Base-by-base conservation (phyloP, 2,113 vertebrate genomes). In the Trichomycterus rosablanca region DNA sequence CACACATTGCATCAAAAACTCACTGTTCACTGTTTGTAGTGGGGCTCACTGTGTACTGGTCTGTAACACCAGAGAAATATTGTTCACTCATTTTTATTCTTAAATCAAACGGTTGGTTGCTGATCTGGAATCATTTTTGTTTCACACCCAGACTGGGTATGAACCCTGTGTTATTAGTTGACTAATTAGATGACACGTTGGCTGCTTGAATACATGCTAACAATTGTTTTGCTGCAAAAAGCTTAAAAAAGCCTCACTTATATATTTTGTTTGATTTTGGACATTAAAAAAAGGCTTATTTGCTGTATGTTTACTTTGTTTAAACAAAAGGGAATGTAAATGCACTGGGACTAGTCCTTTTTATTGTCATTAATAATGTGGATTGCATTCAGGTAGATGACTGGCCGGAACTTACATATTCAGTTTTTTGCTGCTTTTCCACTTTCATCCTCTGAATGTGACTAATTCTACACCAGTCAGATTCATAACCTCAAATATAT, bases 161-260 rank as follows among this genome's bases (percentile, higher is more conserved):
- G 1, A 35, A 35, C 34, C 9, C 14, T n/a, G n/a, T 40, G 37
- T 12, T 40, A 40, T 40, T 5, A 12, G 35, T 10, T 39, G 9
- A 12, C 35, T 12, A 3, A 40, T 15, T 11, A 14, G 37, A 40
- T n/a, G 3, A 10, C 34, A 8, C 15, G 24, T 59, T 58, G 39
- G 55, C 60, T 45, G 28, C 22, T 51, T 52, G n/a, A 40, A 30
- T 14, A 37, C 44, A n/a, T 20, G 40, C 28, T 46, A 3, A 10
- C 11, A 15, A 16, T n/a, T 44, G 50, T 28, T n/a, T 39, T 63
- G 23, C 32, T 61, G 54, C 16, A 57, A 34, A 59, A 32, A 59
- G 67, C 72, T 67, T 67, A 64, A 71, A 42, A 42, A 61, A 34
- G 55, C 58, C 49, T 68, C 49, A 42, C n/a, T 42, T 15, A 28